Evolutionary conservation across 2,797 vertebrate species (phyloP), one percentile per base, ranked within the genome.

Genomic region (Pygocentrus nattereri): DNA sequence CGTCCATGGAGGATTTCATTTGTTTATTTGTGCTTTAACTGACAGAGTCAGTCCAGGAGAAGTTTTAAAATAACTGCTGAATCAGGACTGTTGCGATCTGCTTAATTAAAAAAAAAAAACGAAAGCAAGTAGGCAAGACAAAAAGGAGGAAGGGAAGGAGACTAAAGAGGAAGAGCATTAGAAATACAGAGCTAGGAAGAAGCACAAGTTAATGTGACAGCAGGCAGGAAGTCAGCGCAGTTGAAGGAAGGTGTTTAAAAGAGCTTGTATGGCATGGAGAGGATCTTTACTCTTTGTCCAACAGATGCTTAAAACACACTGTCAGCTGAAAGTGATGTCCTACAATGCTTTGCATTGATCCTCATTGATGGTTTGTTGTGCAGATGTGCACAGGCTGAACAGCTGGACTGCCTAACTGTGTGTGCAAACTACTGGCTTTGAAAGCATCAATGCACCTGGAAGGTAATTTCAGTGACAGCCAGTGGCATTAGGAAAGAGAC

Each of bases 11-110:
- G 72, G 73, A 68, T 76, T 80, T 23, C 4, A 47, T 12, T 62
- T 81, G 59, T 85, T 81, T 76, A 74, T 70, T 82, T 68, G 30
- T 62, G 65, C 59, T 52, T 76, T 76, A 50, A 65, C 58, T 61
- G 67, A 52, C 67, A 80, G 50, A 82, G 67, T 67, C 41, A 74
- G 44, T 31, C 49, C 21, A 52, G 68, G 30, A 65, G 49, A 79
- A 52, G 52, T 44, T 71, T 47, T 25, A 56, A 76, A 41, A 65
- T 68, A 75, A 76, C 50, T 72, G 64, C 77, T 82, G 70, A 84
- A 50, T 80, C 80, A 84, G 83, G 30, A 69, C 27, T 18, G n/a
- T n/a, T 72, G 78, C 62, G 38, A 76, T 62, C 58, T 67, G 25
- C 16, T 30, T 72, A 67, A 71, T 21, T 34, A 38, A 25, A 62